Base-by-base conservation (phyloP, 1,140 invertebrate genomes). In the Zaprionus davidi region DNA sequence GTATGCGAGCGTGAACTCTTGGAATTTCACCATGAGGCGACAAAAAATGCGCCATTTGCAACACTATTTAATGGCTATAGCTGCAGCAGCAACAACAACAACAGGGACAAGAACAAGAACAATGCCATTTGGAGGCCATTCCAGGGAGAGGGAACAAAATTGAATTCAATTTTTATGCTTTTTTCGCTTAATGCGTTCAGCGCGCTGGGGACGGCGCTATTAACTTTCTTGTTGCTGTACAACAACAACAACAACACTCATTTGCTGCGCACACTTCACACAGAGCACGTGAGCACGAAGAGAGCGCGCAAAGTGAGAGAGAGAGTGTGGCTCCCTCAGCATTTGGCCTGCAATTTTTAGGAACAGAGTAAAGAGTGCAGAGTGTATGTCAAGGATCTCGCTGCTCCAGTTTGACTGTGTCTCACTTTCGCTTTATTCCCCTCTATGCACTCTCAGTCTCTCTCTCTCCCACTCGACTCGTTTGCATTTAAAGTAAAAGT, bases 31-130 rank as follows among this genome's bases (percentile, higher is more conserved):
- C 12, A 41, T 34, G 26, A 28, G 81, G 81, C 79, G 81, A 84
- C 78, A 83, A 82, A 83, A 85, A 78, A 46, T 83, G 77, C 79
- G 65, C 83, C 83, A 83, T 85, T 84, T 78, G 66, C 81, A 81
- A 84, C 82, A 84, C 81, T 85, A 81, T 84, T 84, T 80, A 84
- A 84, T 84, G 79, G 56, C 60, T 60, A 41, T 36, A 68, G 34
- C 22, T 67, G 20, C 31, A 63, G 28, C 44, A 69, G 44, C 28
- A 31, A 15, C 26, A 71, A 69, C 26, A 76, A 57, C 38, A 41
- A 49, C 15, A 59, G 41, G 24, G 53, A 69, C 31, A 79, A 75
- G 38, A 6, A 51, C 20, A 65, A 51, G 26, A 67, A 76, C 41
- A 80, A 79, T 46, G 77, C 58, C 73, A 79, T 79, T 75, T 20